Evolutionary conservation across 2,797 vertebrate species (phyloP).

Genomic region (Gambusia yucatana): DNA sequence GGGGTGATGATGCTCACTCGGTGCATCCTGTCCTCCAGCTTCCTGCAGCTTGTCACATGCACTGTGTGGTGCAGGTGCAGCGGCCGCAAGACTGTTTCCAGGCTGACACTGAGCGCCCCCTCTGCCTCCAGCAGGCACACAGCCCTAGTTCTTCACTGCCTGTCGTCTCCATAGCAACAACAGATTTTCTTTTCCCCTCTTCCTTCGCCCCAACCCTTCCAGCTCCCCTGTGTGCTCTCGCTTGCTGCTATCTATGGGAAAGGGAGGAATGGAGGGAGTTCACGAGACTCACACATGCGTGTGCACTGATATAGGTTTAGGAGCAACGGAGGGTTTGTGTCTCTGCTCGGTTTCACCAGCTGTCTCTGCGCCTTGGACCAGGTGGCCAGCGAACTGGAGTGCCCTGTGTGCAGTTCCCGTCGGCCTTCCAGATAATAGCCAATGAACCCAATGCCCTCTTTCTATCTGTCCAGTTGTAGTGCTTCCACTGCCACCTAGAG

Average conservation of each 20-base stretch:
- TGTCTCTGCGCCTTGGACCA: constrained; percentile 84
- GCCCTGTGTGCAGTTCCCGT: constrained; percentile 83
- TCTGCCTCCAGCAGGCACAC: constrained; percentile 65
- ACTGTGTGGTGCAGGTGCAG: constrained; percentile 80
- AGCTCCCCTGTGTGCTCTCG: constrained; percentile 59
- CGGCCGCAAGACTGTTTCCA: constrained; percentile 74
- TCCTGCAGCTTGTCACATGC: constrained; percentile 76
- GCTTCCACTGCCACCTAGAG: constrained; percentile 75
- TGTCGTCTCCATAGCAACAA: constrained; percentile 81
- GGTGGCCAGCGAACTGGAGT: constrained; percentile 84
- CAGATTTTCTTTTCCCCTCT: constrained; percentile 20
- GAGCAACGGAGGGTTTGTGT: constrained; percentile 63
- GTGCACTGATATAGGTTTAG: constrained; percentile 58
- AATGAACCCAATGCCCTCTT: constrained; percentile 83
- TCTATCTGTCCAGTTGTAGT: constrained; percentile 55
- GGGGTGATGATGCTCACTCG: constrained; percentile 57
- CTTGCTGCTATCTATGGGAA: constrained; percentile 58
- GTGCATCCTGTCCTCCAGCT: constrained; percentile 78
- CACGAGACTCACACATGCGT: constrained; percentile 9
- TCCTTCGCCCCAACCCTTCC: constrained; percentile 62
- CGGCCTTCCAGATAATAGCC: constrained; percentile 84
- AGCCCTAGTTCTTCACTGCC: constrained; percentile 78
- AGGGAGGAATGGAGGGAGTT: constrained; percentile 17
- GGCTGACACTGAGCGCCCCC: constrained; percentile 72
- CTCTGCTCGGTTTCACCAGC: constrained; percentile 78